Conservation (phyloP, 2,113 vertebrate species). For the Pluvianellus socialis region DNA sequence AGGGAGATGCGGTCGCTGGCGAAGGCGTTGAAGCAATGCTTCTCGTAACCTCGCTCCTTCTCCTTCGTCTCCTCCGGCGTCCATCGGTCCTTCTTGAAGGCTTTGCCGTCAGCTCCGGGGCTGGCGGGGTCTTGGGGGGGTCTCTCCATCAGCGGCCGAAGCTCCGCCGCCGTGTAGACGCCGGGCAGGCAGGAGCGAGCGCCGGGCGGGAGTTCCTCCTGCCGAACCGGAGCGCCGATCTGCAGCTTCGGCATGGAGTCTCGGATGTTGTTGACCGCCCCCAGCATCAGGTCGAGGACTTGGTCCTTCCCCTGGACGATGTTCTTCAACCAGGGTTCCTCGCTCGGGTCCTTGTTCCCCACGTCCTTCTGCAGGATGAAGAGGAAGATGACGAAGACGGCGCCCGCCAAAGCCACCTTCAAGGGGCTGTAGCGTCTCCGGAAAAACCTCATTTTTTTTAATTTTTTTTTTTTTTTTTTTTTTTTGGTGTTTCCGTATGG, state of each 20-base stretch:
- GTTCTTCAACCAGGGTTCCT: constrained; percentile 88
- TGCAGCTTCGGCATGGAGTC: constrained; percentile 85
- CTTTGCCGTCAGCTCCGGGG: constrained; percentile 81
- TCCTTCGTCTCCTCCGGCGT: constrained; percentile 82
- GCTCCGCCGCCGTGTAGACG: constrained; percentile 82
- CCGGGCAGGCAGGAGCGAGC: constrained; percentile 79
- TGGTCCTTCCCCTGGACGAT: constrained; percentile 82
- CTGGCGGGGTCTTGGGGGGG: constrained; percentile 81
- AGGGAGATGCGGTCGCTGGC: constrained; percentile 94
- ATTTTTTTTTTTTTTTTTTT: not conserved
- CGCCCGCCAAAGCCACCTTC: constrained; percentile 82
- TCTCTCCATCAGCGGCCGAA: constrained; percentile 85
- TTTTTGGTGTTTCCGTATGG: not conserved
- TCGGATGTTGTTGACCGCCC: constrained; percentile 86
- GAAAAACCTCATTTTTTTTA: constrained; percentile 77
- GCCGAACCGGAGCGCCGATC: constrained; percentile 82
- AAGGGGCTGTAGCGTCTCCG: constrained; percentile 84
- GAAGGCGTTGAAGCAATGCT: constrained; percentile 96
- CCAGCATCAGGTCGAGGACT: constrained; percentile 85
- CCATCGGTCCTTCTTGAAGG: constrained; percentile 81
- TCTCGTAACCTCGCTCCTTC: constrained; percentile 87
- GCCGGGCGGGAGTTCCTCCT: not conserved
- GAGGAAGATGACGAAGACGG: constrained; percentile 83
- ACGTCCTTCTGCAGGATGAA: constrained; percentile 88
- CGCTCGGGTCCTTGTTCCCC: constrained; percentile 19